Conservation (phyloP, 1,140 invertebrate genomes). For the Penaeus indicus region DNA sequence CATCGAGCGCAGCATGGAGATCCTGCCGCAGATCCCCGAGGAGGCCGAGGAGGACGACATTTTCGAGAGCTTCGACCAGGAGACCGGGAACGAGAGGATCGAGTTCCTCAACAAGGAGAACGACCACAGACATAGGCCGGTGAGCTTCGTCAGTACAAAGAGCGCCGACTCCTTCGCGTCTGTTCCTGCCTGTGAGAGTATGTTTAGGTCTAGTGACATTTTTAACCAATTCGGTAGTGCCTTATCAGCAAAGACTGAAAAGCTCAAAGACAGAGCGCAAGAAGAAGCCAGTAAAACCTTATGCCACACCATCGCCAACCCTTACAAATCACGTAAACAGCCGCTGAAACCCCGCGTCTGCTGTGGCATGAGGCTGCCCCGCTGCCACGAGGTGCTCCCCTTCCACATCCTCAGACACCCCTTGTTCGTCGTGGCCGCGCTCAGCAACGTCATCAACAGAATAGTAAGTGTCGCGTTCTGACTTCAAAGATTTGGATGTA, state of each 20-base stretch:
- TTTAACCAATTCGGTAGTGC: conserved; percentile 48
- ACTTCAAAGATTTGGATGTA: background rate
- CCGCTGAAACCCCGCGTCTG: conserved; percentile 29
- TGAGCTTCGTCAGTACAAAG: conserved; percentile 43
- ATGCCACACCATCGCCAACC: no score
- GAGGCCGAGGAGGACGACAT: conserved; percentile 46
- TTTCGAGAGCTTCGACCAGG: conserved; percentile 43
- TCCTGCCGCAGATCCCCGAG: conserved; percentile 50
- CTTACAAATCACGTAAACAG: no score
- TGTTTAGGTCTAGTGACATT: conserved; percentile 40
- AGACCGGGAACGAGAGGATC: conserved; percentile 45
- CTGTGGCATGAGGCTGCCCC: conserved; percentile 34
- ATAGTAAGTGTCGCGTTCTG: conserved; percentile 24
- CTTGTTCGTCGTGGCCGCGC: conserved; percentile 9
- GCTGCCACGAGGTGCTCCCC: conserved; percentile 15
- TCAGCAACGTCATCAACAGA: conserved; percentile 34
- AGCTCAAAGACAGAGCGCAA: conserved; percentile 34
- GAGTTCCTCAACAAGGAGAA: conserved; percentile 48
- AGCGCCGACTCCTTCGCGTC: conserved; percentile 45
- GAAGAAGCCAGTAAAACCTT: background rate
- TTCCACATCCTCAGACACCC: conserved; percentile 43
- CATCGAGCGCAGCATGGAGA: conserved; percentile 56
- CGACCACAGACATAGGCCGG: conserved; percentile 46
- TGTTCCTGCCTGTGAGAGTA: conserved; percentile 28
- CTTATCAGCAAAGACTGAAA: conserved; percentile 47